Evolutionary conservation across 2,797 vertebrate species (phyloP), one percentile per base, ranked within the genome.

Genomic region (Monodelphis domestica): DNA sequence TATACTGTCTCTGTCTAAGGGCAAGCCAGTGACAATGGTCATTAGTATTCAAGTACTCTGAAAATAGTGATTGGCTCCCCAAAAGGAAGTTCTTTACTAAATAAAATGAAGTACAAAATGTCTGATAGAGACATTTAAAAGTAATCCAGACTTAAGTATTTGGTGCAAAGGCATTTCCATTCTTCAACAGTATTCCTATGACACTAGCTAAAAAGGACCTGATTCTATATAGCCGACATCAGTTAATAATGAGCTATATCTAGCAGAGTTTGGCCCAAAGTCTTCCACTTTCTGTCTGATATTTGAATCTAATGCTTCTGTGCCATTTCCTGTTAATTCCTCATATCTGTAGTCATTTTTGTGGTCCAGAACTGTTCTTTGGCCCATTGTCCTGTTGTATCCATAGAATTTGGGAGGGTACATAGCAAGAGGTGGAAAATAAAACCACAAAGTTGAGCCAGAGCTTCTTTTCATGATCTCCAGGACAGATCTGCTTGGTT

Each of bases 341-440:
- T 87, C 91, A 50, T 87, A 97, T 70, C 52, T 54, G 90, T 95
- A 93, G 84, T 91, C 90, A 97, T 94, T 84, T 84, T 84, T 94
- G 94, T 91, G 89, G 91, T 91, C 96, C 96, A 96, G 90, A 96
- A 94, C 93, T 91, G 56, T 28, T 96, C 97, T 97, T 63, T 96
- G 88, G 91, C 70, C 45, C 53, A 90, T 17, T 33, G n/a, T 28
- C 52, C 7, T 30, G 70, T 4, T 89, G 91, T 90, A 87, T 30
- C 30, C 45, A 88, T 52, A 90, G 94, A 91, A 78, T 56, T 51
- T 90, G 92, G 94, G 56, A 53, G 53, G 94, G 89, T 89, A 38
- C 30, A 78, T 89, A 93, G 55, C 50, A 21, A 24, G 93, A 96
- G 56, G 87, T 89, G 56, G 95, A 93, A 84, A 95, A 50, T 92